Evolutionary conservation across 2,113 vertebrate genomes (phyloP).

Genomic region (Cyanistes caeruleus): DNA sequence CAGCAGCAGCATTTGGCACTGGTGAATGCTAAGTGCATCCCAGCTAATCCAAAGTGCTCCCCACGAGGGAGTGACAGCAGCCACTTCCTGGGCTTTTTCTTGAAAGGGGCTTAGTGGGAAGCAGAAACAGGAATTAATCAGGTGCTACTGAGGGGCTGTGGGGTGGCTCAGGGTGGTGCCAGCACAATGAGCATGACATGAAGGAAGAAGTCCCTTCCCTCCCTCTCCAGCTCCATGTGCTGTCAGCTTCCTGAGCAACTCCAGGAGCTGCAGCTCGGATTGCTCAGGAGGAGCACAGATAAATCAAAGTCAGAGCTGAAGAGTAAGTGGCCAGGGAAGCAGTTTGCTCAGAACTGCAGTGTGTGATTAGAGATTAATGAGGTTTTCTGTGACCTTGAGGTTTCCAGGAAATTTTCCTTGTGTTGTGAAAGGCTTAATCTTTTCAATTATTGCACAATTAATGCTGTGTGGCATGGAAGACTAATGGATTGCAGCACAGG

Average conservation of each 20-base stretch:
- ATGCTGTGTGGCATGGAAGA: background rate
- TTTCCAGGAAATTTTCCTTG: background rate
- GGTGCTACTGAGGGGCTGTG: background rate
- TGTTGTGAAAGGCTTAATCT: background rate
- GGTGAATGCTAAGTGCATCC: background rate
- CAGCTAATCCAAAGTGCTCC: background rate
- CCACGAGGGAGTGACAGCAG: background rate
- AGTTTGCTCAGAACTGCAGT: background rate
- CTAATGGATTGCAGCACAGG: background rate
- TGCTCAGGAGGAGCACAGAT: background rate
- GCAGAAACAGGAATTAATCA: background rate
- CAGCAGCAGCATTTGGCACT: background rate
- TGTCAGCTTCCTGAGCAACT: background rate
- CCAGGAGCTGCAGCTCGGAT: background rate
- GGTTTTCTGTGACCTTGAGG: slow-evolving; percentile 8
- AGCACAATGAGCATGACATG: fast-evolving
- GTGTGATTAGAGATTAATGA: slow-evolving; percentile 13
- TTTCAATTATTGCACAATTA: slow-evolving; percentile 37
- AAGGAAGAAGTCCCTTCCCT: background rate
- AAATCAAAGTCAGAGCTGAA: background rate
- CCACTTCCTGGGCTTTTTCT: background rate
- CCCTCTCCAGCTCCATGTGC: background rate
- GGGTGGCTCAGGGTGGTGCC: background rate
- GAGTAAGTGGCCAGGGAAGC: background rate
- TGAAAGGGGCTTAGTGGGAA: background rate